A percentile compares a stretch with the other conserved stretches of the same genome.
phyloP scores from a whole-genome alignment of 2,888 invertebrate species.

The Ypsolopha scabrella region DNA sequence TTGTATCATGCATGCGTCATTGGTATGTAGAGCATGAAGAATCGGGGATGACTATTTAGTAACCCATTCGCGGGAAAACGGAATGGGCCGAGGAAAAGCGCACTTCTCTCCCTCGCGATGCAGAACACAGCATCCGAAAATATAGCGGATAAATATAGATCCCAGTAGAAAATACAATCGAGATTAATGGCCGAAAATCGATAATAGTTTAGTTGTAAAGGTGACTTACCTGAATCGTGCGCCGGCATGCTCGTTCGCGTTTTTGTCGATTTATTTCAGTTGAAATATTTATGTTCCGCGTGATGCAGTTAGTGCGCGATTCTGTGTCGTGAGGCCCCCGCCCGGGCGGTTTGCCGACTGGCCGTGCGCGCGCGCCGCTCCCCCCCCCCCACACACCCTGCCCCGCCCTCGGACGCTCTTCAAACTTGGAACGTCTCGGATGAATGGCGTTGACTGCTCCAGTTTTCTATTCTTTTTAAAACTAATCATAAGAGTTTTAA shows the following conservation, averaged over 20 bases:
- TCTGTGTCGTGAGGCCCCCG: constrained; percentile 68
- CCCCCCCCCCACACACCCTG: constrained; percentile 24
- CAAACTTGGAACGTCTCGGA: neutral
- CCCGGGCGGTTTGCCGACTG: constrained; percentile 69
- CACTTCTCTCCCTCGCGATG: constrained; percentile 28
- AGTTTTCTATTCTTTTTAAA: neutral
- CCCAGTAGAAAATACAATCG: constrained; percentile 11
- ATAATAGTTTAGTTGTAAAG: too few relatives aligned
- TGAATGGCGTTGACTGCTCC: neutral
- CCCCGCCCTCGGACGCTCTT: neutral
- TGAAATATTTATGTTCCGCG: constrained; percentile 43
- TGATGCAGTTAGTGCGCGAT: constrained; percentile 51
- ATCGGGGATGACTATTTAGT: too few relatives aligned
- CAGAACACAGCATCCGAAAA: constrained; percentile 42
- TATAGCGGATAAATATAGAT: constrained; percentile 45
- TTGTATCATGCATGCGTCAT: too few relatives aligned
- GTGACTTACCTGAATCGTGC: constrained; percentile 62
- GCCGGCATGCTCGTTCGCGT: constrained; percentile 49
- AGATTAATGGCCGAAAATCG: neutral
- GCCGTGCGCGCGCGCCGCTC: constrained; percentile 5
- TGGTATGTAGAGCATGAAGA: too few relatives aligned
- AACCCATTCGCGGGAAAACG: constrained; percentile 17
- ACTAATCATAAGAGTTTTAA: too few relatives aligned
- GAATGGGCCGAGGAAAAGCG: constrained; percentile 25
- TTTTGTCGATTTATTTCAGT: constrained; percentile 53